Conservation (phyloP, 2,113 vertebrate genomes). For the Lonchura striata region DNA sequence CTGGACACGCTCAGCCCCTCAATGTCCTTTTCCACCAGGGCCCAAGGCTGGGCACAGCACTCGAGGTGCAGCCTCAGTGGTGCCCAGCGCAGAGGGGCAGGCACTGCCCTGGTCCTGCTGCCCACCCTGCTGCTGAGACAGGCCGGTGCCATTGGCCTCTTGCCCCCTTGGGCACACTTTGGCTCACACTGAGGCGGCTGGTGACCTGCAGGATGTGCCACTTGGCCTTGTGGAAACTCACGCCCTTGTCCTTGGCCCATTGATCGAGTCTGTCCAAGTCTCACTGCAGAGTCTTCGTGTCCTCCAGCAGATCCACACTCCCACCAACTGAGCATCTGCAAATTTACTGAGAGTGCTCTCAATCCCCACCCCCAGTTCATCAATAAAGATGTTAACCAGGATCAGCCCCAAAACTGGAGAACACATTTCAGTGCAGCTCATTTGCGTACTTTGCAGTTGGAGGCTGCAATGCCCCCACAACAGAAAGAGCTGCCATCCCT, state of each 20-base stretch:
- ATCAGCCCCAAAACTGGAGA: too few relatives aligned
- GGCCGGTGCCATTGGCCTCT: not conserved
- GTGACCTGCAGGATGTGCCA: not conserved
- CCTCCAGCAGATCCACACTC: not conserved
- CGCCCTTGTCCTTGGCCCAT: too few relatives aligned
- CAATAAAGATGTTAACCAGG: too few relatives aligned
- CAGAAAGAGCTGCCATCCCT: too few relatives aligned
- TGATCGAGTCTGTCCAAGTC: too few relatives aligned
- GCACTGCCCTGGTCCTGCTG: not conserved
- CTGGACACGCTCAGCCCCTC: not conserved
- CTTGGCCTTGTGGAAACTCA: not conserved
- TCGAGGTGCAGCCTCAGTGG: not conserved
- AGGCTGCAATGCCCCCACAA: too few relatives aligned
- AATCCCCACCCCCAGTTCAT: too few relatives aligned
- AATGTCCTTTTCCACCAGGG: not conserved
- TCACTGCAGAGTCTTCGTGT: not conserved
- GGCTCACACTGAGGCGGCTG: too few relatives aligned
- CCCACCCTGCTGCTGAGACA: not conserved
- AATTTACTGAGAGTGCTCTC: not conserved
- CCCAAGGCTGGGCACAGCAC: not conserved
- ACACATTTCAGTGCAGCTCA: not conserved
- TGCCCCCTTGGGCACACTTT: not conserved
- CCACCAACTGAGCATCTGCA: not conserved
- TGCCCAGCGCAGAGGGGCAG: not conserved
- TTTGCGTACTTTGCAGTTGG: not conserved